Percentiles rank a stretch among this genome's conserved stretches.
Conservation (phyloP, 1,140 invertebrate genomes). For the Drosophila saltans region DNA sequence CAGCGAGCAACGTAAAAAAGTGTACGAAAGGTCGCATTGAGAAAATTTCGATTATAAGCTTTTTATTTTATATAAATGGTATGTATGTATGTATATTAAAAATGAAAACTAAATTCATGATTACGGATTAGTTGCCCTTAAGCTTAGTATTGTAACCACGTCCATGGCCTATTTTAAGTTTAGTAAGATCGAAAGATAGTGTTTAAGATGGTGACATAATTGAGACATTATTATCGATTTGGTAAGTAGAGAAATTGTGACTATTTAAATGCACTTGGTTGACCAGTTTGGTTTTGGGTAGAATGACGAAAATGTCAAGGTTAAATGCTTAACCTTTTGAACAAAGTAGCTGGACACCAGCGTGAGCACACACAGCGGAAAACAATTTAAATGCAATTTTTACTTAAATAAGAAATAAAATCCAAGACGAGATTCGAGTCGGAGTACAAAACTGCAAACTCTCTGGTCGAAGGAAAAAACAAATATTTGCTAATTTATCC, state of each 20-base stretch:
- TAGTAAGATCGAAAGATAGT: conserved; percentile 27
- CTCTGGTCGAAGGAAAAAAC: conserved; percentile 50
- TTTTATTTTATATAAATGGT: too few species aligned
- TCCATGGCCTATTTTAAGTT: not conserved
- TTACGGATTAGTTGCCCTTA: not conserved
- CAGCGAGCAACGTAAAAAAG: too few species aligned
- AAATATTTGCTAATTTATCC: conserved; percentile 82
- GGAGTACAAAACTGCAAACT: conserved; percentile 32
- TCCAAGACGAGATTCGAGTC: conserved; percentile 31
- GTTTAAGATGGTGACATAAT: conserved; percentile 72
- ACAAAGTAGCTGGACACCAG: conserved; percentile 46
- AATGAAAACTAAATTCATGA: too few species aligned
- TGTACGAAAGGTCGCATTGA: too few species aligned
- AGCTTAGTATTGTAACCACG: not conserved
- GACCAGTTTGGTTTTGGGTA: conserved; percentile 20
- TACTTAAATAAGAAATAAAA: conserved; percentile 82
- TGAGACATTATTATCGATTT: conserved; percentile 77
- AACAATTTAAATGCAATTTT: conserved; percentile 82
- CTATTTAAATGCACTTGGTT: conserved; percentile 10
- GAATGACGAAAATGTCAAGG: conserved; percentile 66
- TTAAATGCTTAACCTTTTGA: conserved; percentile 69
- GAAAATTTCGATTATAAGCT: too few species aligned
- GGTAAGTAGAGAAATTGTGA: not conserved
- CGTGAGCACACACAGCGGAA: conserved; percentile 1
- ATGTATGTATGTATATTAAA: too few species aligned